Evolutionary conservation across 2,113 vertebrate genomes (phyloP).

Genomic region (Pungitius pungitius): DNA sequence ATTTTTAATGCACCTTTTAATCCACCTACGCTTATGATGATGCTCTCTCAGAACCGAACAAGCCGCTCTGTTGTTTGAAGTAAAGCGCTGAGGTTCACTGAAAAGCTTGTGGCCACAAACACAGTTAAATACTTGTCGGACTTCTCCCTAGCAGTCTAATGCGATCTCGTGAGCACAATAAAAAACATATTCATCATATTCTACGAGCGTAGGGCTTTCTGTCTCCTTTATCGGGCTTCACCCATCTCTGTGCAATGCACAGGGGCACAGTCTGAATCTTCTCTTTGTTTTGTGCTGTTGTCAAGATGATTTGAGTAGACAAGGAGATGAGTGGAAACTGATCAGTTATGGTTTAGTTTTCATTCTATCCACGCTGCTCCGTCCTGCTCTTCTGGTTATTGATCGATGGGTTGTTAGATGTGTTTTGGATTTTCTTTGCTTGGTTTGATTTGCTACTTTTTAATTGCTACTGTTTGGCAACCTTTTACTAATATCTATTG

Average conservation of each 20-base stretch:
- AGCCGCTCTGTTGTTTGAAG: constrained; percentile 40
- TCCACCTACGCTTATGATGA: constrained; percentile 11
- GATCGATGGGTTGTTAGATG: background rate
- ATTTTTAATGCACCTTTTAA: constrained; percentile 30
- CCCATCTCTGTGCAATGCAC: constrained; percentile 24
- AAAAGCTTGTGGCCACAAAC: constrained; percentile 27
- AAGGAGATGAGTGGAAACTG: background rate
- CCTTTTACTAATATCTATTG: background rate
- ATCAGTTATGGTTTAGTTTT: background rate
- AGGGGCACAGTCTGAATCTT: constrained; percentile 23
- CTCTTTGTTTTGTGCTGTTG: constrained; percentile 21
- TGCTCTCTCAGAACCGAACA: background rate
- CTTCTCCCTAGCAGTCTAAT: constrained; percentile 32
- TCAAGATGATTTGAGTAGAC: constrained; percentile 25
- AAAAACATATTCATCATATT: constrained; percentile 52
- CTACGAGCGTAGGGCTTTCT: constrained; percentile 25
- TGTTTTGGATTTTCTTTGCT: background rate
- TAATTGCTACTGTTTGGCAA: background rate
- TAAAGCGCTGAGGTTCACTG: constrained; percentile 41
- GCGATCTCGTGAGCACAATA: constrained; percentile 42
- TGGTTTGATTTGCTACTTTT: background rate
- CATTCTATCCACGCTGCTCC: background rate
- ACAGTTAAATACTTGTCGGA: constrained; percentile 16
- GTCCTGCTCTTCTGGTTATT: background rate
- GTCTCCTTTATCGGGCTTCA: constrained; percentile 30